Conservation (phyloP, 1,140 invertebrate genomes). For the Plodia interpunctella region DNA sequence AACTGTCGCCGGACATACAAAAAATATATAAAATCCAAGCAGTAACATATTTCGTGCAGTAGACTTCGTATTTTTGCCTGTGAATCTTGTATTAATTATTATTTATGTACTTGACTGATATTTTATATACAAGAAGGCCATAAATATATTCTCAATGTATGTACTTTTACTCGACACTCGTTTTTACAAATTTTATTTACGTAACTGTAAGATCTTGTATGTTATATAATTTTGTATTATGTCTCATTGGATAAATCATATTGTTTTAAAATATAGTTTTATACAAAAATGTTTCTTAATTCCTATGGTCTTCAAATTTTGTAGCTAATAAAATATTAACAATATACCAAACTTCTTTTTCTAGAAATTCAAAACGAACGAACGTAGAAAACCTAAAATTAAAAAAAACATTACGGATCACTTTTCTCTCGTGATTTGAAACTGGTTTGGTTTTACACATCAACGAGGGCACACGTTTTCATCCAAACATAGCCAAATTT, state of each 20-base stretch:
- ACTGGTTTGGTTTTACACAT: too few relatives aligned
- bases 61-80: neutral
- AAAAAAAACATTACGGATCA: too few relatives aligned
- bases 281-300: neutral
- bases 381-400: too few relatives aligned
- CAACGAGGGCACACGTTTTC: too few relatives aligned
- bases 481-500: too few relatives aligned
- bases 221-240: neutral
- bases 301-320: conserved; percentile 1
- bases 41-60: too few relatives aligned
- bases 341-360: neutral
- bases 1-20: too few relatives aligned
- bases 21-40: too few relatives aligned
- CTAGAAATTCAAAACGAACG: conserved; percentile 13
- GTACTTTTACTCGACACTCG: neutral
- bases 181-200: neutral
- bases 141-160: neutral
- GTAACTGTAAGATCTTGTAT: neutral
- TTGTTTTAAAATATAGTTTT: too few relatives aligned
- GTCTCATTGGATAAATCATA: neutral
- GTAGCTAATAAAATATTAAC: conserved; percentile 10
- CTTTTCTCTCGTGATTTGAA: too few relatives aligned
- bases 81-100: neutral
- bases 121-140: neutral
- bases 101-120: neutral